Conservation (phyloP, 2,888 invertebrate species). For the Agrotis clavis region DNA sequence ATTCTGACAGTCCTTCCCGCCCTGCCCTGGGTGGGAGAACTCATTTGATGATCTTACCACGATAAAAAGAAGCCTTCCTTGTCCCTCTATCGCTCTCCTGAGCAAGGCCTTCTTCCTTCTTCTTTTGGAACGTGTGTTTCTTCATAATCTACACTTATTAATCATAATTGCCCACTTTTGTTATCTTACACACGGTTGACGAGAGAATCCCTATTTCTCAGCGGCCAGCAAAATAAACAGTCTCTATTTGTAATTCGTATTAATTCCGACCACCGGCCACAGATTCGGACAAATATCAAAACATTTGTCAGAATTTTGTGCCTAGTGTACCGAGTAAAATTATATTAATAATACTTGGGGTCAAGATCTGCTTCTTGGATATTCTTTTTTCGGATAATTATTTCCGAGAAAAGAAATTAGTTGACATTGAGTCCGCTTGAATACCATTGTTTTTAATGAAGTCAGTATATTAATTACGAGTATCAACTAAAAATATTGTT, state of each 20-base stretch:
- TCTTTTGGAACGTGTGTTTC: too few species aligned
- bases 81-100: too few species aligned
- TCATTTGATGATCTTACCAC: too few species aligned
- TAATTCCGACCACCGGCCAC: constrained; percentile 18
- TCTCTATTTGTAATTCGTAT: constrained; percentile 11
- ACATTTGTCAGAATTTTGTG: constrained; percentile 38
- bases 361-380: background rate
- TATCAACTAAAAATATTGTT: background rate
- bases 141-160: background rate
- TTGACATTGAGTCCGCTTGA: too few species aligned
- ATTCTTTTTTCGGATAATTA: background rate
- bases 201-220: background rate
- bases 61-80: too few species aligned
- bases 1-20: too few species aligned
- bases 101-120: too few species aligned
- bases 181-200: background rate
- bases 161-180: background rate
- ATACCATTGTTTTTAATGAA: too few species aligned
- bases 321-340: constrained; percentile 27
- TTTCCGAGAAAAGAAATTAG: too few species aligned
- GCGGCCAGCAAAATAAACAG: background rate
- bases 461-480: too few species aligned
- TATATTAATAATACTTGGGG: constrained; percentile 23
- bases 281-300: constrained; percentile 34
- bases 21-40: too few species aligned